phyloP scores from a whole-genome alignment of 2,797 vertebrate species.

The Acanthis flammea region DNA sequence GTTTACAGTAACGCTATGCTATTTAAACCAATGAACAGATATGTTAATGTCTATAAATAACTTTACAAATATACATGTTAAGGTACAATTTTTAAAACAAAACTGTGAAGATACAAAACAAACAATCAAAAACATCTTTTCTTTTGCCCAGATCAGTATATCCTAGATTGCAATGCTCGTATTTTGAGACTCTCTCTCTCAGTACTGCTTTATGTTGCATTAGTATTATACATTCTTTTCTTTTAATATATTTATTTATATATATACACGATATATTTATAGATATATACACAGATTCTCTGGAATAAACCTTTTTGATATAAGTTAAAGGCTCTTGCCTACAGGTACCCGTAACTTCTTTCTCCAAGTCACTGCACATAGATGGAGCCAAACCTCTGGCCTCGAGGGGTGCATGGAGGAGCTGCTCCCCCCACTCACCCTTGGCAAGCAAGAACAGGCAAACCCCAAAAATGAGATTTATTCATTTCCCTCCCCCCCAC shows the following conservation, averaged over 20 bases:
- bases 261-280: slow-evolving; percentile 81
- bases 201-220: slow-evolving; percentile 26
- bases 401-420: not conserved
- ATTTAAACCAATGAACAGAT: slow-evolving; percentile 81
- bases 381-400: not conserved
- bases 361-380: slow-evolving; percentile 34
- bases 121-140: slow-evolving; percentile 70
- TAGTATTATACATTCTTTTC: slow-evolving; percentile 47
- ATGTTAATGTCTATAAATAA: slow-evolving; percentile 94
- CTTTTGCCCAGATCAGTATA: slow-evolving; percentile 83
- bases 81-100: slow-evolving; percentile 88
- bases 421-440: not conserved
- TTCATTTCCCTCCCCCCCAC: fast-evolving
- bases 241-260: slow-evolving; percentile 61
- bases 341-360: slow-evolving; percentile 79
- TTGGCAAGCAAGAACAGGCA: not conserved
- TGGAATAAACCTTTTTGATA: slow-evolving; percentile 83
- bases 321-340: slow-evolving; percentile 74
- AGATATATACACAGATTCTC: slow-evolving; percentile 85
- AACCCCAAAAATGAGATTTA: not conserved
- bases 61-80: slow-evolving; percentile 98
- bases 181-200: slow-evolving; percentile 70
- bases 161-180: slow-evolving; percentile 81
- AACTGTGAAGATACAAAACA: slow-evolving; percentile 79
- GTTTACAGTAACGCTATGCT: slow-evolving; percentile 85